phyloP scores from a whole-genome alignment of 1,140 invertebrate genomes.

The Drosophila repletoides region DNA sequence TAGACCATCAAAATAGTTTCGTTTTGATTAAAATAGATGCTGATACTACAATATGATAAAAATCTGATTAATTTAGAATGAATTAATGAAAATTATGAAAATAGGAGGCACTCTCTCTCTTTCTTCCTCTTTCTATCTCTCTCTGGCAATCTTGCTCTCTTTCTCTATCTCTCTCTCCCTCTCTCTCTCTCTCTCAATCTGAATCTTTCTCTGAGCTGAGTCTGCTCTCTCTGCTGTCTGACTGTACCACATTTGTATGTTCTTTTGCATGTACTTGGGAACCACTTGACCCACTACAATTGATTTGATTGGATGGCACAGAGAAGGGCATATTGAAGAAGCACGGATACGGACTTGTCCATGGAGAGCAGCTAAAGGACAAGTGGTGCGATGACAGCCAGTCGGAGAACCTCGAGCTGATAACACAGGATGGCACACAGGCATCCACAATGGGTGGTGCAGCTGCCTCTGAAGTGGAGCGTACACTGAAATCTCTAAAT shows the following conservation, averaged over 20 bases:
- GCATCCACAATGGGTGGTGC: slow-evolving; percentile 84
- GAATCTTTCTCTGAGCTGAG: slow-evolving; percentile 5
- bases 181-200: background rate
- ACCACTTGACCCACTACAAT: slow-evolving; percentile 15
- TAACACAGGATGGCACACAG: slow-evolving; percentile 87
- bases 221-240: slow-evolving; percentile 49
- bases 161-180: background rate
- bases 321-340: slow-evolving; percentile 96
- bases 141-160: background rate
- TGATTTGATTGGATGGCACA: slow-evolving; percentile 82
- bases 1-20: too few species aligned
- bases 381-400: slow-evolving; percentile 89
- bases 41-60: too few species aligned
- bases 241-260: slow-evolving; percentile 73
- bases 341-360: slow-evolving; percentile 89
- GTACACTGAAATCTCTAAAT: slow-evolving; percentile 92
- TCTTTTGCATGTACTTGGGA: slow-evolving; percentile 67
- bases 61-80: too few species aligned
- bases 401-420: slow-evolving; percentile 87
- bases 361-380: slow-evolving; percentile 85
- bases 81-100: too few species aligned
- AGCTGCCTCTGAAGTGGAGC: slow-evolving; percentile 89
- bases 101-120: background rate
- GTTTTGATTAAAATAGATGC: too few species aligned
- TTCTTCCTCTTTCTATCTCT: background rate